Evolutionary conservation across 2,113 vertebrate genomes (phyloP), one percentile per base, ranked within the genome.

Genomic region (Malurus elegans): DNA sequence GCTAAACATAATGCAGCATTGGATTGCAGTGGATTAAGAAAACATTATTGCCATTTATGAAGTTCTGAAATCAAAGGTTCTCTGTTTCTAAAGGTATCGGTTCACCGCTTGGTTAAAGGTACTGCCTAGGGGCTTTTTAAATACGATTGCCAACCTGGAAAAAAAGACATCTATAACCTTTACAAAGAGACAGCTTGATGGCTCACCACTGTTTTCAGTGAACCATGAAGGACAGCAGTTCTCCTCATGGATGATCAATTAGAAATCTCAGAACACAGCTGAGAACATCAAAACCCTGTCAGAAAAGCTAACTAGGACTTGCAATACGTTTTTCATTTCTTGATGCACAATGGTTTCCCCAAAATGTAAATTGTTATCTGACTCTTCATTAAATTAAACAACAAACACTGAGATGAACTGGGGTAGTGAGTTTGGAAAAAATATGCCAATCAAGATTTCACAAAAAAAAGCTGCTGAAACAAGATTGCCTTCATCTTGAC

Each of bases 221-320:
- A 93, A 62, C 85, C 44, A 3, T 86, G 85, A 96, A 96, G 91
- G 92, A 92, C 72, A 86, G 53, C 71, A 69, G 40, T 74, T 79
- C 38, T 79, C 18, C 44, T 90, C 75, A 40, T 19, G 66, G 45
- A 31, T 1, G 3, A 86, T 91, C 72, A 87, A 79, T 87, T 20
- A 87, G 61, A 73, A 79, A 85, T 75, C 64, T 79, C 79, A 90
- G 51, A 88, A 92, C 40, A 62, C 18, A 84, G 66, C 60, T 75
- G 78, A 90, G 78, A 79, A 79, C 19, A 54, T 75, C 62, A 82
- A 86, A 95, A 69, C 17, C 34, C 32, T 51, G 71, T 36, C 54
- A 71, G 45, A 80, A 89, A 58, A 81, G 38, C 48, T 72, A 76
- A 79, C n/a, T 26, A 67, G 29, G 34, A 60, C 31, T 47, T 48